Evolutionary conservation across 2,888 invertebrate species (phyloP).

Genomic region (Halocaridina rubra): DNA sequence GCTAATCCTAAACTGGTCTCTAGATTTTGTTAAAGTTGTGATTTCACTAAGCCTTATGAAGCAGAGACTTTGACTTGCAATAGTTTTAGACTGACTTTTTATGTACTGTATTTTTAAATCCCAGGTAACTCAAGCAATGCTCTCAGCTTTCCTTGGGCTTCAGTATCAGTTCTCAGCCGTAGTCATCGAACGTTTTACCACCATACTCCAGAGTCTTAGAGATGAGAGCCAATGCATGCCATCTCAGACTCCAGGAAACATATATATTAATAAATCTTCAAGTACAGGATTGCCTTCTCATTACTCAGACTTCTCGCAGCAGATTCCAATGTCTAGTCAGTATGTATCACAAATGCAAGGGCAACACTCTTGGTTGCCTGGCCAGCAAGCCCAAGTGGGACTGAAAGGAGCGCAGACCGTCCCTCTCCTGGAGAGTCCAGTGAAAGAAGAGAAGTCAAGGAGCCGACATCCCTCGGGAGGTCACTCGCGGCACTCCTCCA

Average conservation of each 20-base stretch:
- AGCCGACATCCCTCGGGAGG: conserved; percentile 39
- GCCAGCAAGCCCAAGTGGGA: neutral
- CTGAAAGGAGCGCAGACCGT: neutral
- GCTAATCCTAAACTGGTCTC: no score
- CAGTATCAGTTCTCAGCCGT: conserved; percentile 55
- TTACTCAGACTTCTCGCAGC: neutral
- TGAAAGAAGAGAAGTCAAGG: conserved; percentile 31
- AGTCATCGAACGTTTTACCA: conserved; percentile 49
- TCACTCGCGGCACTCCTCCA: conserved; percentile 19
- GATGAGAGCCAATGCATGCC: conserved; percentile 23
- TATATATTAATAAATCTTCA: neutral
- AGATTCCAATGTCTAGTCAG: conserved; percentile 16
- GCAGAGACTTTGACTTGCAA: no score
- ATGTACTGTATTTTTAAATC: neutral
- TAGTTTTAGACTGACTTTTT: no score
- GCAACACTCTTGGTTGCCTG: neutral
- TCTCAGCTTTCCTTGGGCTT: conserved; percentile 51
- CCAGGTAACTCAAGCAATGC: conserved; percentile 46
- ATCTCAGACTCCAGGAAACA: neutral
- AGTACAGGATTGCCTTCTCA: neutral
- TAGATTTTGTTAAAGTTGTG: no score
- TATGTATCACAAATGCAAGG: conserved; percentile 1
- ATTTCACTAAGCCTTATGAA: no score
- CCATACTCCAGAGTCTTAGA: conserved; percentile 27
- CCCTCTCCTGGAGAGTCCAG: conserved; percentile 31